These are phyloP conservation scores for Callorhinus ursinus DNA, from an alignment of 2,113 vertebrate genomes.

Conservation along the genomic window DNA sequence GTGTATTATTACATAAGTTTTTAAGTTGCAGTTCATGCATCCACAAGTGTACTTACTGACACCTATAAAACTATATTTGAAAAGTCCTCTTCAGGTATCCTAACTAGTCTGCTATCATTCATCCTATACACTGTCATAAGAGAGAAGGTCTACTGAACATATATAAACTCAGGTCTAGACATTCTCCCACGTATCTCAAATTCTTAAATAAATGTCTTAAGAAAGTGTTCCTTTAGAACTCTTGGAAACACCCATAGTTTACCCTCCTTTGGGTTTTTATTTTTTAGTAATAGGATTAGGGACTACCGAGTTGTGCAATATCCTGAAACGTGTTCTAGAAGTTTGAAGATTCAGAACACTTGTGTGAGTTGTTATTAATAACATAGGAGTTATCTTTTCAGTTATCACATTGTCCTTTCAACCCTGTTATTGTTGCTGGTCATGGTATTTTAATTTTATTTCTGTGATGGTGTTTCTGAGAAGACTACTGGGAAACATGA, in stretches of 20 bases:
- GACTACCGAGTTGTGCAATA: too few species aligned
- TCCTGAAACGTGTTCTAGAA: neutral
- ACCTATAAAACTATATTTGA: neutral
- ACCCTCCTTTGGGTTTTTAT: neutral
- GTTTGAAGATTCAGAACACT: neutral
- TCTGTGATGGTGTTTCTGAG: neutral
- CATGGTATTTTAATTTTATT: slow-evolving; percentile 15
- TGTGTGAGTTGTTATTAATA: neutral
- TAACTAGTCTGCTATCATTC: neutral
- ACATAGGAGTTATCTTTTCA: neutral
- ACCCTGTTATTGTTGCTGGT: neutral
- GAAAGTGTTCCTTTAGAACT: neutral
- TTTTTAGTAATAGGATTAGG: neutral
- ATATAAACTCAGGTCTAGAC: neutral
- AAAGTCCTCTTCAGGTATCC: neutral
- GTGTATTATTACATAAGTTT: neutral
- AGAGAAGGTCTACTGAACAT: neutral
- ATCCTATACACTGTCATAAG: neutral
- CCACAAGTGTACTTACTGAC: neutral
- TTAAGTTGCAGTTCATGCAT: neutral
- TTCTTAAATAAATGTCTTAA: slow-evolving; percentile 19
- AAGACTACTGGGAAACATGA: neutral
- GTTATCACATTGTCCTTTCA: neutral
- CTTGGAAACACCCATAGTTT: neutral
- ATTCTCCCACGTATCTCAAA: neutral